These are phyloP conservation scores for Rattus rattus DNA, from an alignment of 2,113 vertebrate genomes.

Conservation along the genomic window DNA sequence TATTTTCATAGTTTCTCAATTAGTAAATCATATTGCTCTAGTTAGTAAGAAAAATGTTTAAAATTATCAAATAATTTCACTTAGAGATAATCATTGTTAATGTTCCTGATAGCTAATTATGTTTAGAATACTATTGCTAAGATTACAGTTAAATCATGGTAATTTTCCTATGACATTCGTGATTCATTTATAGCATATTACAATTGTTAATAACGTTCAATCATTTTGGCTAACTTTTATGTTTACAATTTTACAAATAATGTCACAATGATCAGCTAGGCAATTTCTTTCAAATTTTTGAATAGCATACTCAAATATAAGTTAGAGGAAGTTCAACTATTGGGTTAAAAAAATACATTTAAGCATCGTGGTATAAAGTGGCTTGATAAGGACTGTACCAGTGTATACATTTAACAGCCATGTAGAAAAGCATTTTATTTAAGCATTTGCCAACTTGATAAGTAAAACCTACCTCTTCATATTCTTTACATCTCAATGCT, in stretches of 20 bases:
- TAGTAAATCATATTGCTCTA: constrained; percentile 52
- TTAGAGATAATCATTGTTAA: constrained; percentile 13
- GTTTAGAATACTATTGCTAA: not conserved
- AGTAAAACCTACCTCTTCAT: not conserved
- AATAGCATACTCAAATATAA: not conserved
- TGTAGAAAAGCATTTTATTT: not conserved
- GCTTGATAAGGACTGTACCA: not conserved
- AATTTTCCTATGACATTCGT: constrained; percentile 46
- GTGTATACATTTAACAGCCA: not conserved
- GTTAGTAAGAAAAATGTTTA: constrained; percentile 55
- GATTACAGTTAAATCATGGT: constrained; percentile 40
- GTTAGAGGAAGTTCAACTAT: not conserved
- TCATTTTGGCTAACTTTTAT: constrained; percentile 32
- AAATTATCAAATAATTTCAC: constrained; percentile 66
- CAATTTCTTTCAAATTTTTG: constrained; percentile 26
- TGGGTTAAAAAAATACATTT: not conserved
- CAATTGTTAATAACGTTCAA: constrained; percentile 19
- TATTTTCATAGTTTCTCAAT: constrained; percentile 38
- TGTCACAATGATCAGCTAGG: not conserved
- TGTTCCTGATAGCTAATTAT: constrained; percentile 56
- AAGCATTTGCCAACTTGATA: constrained; percentile 13
- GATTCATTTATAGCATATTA: constrained; percentile 39
- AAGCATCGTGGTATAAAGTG: not conserved
- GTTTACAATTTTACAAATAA: constrained; percentile 55
- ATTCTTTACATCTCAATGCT: constrained; percentile 47